Evolutionary conservation across 2,113 vertebrate species (phyloP), one percentile per base, ranked within the genome.

Genomic region (Rhinolophus ferrumequinum): DNA sequence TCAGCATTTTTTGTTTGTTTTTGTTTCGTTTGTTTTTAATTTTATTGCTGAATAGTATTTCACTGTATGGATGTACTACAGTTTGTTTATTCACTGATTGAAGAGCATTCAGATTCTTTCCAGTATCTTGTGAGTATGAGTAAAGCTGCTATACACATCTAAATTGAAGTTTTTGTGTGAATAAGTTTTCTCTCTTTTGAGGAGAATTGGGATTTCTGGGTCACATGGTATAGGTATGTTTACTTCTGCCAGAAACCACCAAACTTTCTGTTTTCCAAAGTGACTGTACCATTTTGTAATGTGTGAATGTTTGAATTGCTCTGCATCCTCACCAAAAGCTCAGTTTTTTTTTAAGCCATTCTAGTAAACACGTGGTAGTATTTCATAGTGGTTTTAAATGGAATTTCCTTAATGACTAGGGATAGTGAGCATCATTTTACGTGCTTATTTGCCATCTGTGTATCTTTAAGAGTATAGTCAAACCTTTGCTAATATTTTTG

Each of bases 91-190:
- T 95, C 44, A 75, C 52, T 50, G 33, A 33, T 33, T 28, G 26
- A 70, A 89, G 52, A 83, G 72, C 35, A 91, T 69, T 85, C 93
- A 41, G 21, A 26, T 88, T 84, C 12, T 80, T 93, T 80, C 47
- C n/a, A 69, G 14, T 88, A 3, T 66, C 52, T 88, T 70, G 22
- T 95, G 11, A 79, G 93, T 81, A 70, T 85, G 35, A 73, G 3
- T 70, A 81, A 84, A 95, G 21, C 47, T 85, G 16, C 22, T 85
- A 10, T 85, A 81, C 28, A 80, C 6, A 84, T 73, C 44, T 75
- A 54, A 54, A 22, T 88, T 54, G 6, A 64, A 15, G 11, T 58
- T 84, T 93, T 64, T 69, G 30, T 85, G 18, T 33, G 15, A 86
- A 77, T 62, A 75, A 50, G 6, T 62, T 95, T 94, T 93, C n/a